A percentile compares a stretch with the other conserved stretches of the same genome.
Conservation (phyloP, 1,140 invertebrate genomes). For the Drosophila ironensis region DNA sequence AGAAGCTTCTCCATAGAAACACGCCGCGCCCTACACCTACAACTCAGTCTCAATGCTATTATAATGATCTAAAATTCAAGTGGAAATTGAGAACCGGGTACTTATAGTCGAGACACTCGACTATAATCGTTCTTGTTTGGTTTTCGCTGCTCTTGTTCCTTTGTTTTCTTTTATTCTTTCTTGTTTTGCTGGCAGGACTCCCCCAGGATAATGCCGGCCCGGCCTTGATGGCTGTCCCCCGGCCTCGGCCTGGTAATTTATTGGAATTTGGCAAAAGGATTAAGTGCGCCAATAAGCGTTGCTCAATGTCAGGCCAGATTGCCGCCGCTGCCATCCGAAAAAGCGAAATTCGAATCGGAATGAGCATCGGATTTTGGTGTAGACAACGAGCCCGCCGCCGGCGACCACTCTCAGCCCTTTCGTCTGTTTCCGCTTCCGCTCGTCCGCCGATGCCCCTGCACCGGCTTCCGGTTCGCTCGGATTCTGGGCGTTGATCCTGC, state of each 20-base stretch:
- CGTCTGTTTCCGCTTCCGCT: constrained; percentile 63
- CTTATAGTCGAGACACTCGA: no score
- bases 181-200: background rate
- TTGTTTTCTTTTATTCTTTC: background rate
- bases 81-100: no score
- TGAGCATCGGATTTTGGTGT: constrained; percentile 30
- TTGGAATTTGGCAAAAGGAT: constrained; percentile 79
- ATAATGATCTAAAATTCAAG: no score
- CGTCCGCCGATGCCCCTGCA: no score
- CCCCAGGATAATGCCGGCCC: constrained; percentile 12
- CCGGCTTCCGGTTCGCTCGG: constrained; percentile 16
- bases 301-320: constrained; percentile 60
- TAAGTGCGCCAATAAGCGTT: constrained; percentile 79
- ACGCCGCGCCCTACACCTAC: no score
- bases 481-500: background rate
- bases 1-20: no score
- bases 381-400: constrained; percentile 12
- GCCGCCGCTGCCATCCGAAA: background rate
- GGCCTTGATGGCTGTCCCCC: constrained; percentile 16
- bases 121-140: no score
- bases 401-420: constrained; percentile 50
- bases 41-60: no score
- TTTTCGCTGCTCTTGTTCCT: background rate
- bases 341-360: no score
- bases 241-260: constrained; percentile 62